phyloP scores from a whole-genome alignment of 2,888 invertebrate species.

The Microctonus brassicae region DNA sequence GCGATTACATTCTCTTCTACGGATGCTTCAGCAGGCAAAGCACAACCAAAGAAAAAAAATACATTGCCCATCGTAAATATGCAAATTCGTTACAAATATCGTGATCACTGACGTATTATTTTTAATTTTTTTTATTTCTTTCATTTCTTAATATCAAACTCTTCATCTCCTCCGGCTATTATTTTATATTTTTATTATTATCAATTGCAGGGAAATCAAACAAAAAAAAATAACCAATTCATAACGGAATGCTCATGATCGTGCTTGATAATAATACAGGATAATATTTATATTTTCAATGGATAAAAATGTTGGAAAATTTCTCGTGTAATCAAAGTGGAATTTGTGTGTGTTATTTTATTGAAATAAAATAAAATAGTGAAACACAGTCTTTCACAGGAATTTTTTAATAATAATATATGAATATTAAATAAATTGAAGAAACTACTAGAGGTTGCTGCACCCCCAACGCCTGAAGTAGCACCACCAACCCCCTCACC shows the following conservation, averaged over 20 bases:
- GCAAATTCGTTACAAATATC: constrained; percentile 25
- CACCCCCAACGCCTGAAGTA: constrained; percentile 43
- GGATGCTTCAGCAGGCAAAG: constrained; percentile 5
- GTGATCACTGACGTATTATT: constrained; percentile 25
- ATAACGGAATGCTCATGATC: too few species aligned
- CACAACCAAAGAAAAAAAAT: background rate
- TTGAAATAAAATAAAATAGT: background rate
- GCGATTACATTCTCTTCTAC: constrained; percentile 24
- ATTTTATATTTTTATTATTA: background rate
- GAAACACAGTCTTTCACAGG: background rate
- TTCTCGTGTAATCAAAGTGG: background rate
- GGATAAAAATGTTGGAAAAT: background rate
- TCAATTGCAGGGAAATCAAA: background rate
- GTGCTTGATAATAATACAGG: background rate
- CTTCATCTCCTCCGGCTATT: background rate
- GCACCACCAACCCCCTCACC: constrained; percentile 51
- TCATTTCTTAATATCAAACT: constrained; percentile 14
- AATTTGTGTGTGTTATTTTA: background rate
- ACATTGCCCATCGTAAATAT: constrained; percentile 21
- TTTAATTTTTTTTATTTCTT: background rate
- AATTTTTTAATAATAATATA: background rate
- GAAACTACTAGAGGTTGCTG: constrained; percentile 26
- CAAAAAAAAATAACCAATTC: too few species aligned
- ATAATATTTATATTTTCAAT: background rate
- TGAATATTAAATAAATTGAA: constrained; percentile 1